Conservation (phyloP, 2,113 vertebrate genomes). For the Taxidea taxus region DNA sequence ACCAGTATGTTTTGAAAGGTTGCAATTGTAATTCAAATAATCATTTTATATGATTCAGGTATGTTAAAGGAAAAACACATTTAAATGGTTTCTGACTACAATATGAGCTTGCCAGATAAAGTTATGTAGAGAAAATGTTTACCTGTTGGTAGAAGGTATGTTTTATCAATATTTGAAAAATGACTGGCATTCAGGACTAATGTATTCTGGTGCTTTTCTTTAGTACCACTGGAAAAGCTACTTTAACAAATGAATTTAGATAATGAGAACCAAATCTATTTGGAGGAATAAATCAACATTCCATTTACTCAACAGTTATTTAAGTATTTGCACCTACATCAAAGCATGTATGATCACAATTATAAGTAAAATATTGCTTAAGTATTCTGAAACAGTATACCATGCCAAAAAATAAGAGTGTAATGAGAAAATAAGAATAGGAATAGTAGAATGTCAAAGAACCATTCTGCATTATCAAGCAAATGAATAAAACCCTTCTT, state of each 20-base stretch:
- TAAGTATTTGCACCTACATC: not conserved
- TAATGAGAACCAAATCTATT: not conserved
- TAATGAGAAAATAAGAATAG: not conserved
- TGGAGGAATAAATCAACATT: not conserved
- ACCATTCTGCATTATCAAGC: not conserved
- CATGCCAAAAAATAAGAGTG: not conserved
- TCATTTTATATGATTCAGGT: not conserved
- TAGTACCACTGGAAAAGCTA: not conserved
- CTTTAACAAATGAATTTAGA: not conserved
- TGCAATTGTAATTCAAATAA: not conserved
- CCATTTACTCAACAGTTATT: not conserved
- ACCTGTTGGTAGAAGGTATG: not conserved
- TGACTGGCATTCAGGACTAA: not conserved
- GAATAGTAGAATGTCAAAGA: not conserved
- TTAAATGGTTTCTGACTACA: not conserved
- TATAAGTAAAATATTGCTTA: not conserved
- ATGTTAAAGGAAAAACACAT: not conserved
- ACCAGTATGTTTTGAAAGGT: not conserved
- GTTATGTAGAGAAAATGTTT: not conserved
- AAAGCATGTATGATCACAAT: not conserved
- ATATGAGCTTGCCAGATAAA: not conserved
- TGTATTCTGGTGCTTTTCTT: not conserved
- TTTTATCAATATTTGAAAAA: constrained; percentile 16
- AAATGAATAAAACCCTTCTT: not conserved
- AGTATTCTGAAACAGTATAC: not conserved